Evolutionary conservation across 2,113 vertebrate species (phyloP).

Genomic region (Ibidorhyncha struthersii): DNA sequence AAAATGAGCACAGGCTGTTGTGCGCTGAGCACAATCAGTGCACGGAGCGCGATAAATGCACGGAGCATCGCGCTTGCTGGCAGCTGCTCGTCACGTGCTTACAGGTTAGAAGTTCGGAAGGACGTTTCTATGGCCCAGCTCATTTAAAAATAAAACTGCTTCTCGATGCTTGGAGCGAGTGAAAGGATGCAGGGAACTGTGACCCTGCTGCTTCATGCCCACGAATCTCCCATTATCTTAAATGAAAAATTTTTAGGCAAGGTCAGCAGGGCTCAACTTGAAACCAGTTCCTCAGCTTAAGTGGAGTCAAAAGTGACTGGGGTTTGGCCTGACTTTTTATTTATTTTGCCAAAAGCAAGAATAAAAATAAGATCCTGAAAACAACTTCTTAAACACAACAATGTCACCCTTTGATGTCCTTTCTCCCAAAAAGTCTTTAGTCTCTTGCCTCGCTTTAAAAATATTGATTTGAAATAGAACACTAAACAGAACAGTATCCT

Average conservation of each 20-base stretch:
- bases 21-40: background rate
- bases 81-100: background rate
- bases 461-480: background rate
- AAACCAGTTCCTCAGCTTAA: constrained; percentile 25
- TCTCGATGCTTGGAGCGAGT: background rate
- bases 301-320: constrained; percentile 11
- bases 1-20: background rate
- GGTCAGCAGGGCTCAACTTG: constrained; percentile 11
- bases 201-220: background rate
- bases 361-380: constrained; percentile 10
- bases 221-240: background rate
- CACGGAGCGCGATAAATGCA: background rate
- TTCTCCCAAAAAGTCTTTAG: background rate
- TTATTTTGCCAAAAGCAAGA: constrained; percentile 19
- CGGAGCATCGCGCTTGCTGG: background rate
- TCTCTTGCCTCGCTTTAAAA: background rate
- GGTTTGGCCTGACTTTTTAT: constrained; percentile 24
- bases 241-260: background rate
- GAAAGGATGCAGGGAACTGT: background rate
- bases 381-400: background rate
- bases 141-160: constrained; percentile 10
- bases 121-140: background rate
- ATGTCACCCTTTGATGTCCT: background rate
- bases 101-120: background rate
- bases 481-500: background rate